A percentile compares a stretch with the other conserved stretches of the same genome.
Conservation (phyloP, 2,797 vertebrate genomes). For the Poecilia wingei region DNA sequence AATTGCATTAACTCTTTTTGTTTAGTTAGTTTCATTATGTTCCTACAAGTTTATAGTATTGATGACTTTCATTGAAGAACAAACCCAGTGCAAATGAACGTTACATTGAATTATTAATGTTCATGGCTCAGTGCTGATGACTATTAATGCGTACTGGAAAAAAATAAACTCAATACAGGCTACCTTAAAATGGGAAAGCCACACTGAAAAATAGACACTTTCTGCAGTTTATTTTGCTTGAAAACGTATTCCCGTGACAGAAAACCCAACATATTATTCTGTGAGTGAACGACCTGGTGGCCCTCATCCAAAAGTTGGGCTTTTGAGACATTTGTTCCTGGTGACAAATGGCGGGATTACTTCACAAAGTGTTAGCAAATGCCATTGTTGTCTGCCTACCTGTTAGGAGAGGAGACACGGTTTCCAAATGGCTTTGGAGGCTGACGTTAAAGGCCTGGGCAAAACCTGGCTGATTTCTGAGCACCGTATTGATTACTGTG, state of each 20-base stretch:
- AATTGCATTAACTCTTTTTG: neutral
- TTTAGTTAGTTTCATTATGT: neutral
- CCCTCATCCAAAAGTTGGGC: conserved; percentile 69
- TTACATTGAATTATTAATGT: neutral
- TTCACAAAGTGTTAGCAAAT: conserved; percentile 70
- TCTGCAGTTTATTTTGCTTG: neutral
- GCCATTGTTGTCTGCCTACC: conserved; percentile 58
- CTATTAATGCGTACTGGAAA: neutral
- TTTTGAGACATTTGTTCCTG: conserved; percentile 76
- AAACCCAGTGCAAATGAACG: neutral
- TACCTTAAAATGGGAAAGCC: neutral
- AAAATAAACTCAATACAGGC: neutral
- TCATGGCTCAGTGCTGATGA: neutral
- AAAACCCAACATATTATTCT: conserved; percentile 24
- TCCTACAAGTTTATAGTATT: neutral
- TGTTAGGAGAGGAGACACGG: conserved; percentile 28
- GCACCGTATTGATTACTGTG: conserved; percentile 39
- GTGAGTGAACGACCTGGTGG: conserved; percentile 45
- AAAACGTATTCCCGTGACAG: neutral
- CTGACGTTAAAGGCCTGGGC: conserved; percentile 28
- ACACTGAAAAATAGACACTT: neutral
- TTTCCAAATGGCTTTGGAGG: conserved; percentile 46
- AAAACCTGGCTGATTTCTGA: conserved; percentile 53
- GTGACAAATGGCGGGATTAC: conserved; percentile 76
- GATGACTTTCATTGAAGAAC: neutral